Conservation (phyloP, 2,797 vertebrate species). For the Parauchenoglanis punctatus region DNA sequence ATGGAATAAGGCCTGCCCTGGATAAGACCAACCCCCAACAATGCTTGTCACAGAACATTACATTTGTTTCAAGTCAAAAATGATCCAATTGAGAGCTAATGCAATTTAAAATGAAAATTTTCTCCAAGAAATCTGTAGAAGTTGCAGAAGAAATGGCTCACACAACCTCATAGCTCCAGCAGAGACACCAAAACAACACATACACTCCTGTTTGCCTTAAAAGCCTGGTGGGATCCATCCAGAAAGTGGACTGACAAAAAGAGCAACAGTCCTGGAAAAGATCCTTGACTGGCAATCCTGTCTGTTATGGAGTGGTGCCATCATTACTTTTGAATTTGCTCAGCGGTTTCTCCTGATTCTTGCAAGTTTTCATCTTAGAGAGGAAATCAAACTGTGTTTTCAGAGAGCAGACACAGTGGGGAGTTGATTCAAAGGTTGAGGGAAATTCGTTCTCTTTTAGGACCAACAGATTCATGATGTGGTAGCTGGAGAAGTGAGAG, state of each 20-base stretch:
- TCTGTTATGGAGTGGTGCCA: conserved; percentile 38
- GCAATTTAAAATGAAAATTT: not conserved
- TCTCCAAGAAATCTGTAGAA: not conserved
- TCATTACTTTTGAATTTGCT: conserved; percentile 27
- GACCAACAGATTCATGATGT: conserved; percentile 36
- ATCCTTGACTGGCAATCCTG: conserved; percentile 51
- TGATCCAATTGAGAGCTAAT: not conserved
- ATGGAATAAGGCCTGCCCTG: not conserved
- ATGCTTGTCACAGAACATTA: not conserved
- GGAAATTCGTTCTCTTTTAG: conserved; percentile 24
- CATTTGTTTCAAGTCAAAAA: not conserved
- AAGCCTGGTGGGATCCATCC: conserved; percentile 35
- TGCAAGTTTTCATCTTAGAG: conserved; percentile 34
- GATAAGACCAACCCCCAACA: not conserved
- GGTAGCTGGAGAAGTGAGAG: conserved; percentile 9
- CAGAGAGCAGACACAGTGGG: conserved; percentile 19
- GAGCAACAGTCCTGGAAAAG: conserved; percentile 26
- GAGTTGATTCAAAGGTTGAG: conserved; percentile 39
- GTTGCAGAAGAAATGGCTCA: conserved; percentile 19
- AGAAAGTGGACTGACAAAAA: conserved; percentile 38
- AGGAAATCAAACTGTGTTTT: conserved; percentile 43
- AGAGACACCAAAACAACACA: conserved; percentile 17
- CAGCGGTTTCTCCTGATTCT: conserved; percentile 23
- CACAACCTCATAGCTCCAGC: conserved; percentile 9
- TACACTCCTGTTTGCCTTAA: conserved; percentile 16